Evolutionary conservation across 2,113 vertebrate genomes (phyloP).

Genomic region (Oryzias curvinotus): DNA sequence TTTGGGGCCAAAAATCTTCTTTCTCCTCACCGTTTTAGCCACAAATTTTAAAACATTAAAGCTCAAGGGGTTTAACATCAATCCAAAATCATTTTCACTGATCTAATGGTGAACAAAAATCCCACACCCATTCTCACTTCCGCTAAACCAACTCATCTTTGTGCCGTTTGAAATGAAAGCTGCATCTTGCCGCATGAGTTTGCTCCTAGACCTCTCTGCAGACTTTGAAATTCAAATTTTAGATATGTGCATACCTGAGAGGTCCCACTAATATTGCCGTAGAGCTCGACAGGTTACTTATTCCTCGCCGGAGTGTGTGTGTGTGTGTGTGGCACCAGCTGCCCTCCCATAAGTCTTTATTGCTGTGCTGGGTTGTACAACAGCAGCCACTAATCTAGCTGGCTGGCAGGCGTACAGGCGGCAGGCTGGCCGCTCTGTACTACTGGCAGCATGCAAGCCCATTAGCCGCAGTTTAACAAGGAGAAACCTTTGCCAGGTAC

Average conservation of each 20-base stretch:
- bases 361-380: slow-evolving; percentile 55
- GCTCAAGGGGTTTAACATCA: background rate
- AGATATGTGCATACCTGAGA: background rate
- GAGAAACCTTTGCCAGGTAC: slow-evolving; percentile 50
- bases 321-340: slow-evolving; percentile 46
- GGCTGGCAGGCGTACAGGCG: slow-evolving; percentile 61
- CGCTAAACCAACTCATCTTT: too few relatives aligned
- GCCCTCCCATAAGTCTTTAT: slow-evolving; percentile 62
- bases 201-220: slow-evolving; percentile 4
- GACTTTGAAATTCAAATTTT: slow-evolving; percentile 3
- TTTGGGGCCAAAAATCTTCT: too few relatives aligned
- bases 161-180: background rate
- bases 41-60: too few relatives aligned
- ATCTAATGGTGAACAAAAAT: too few relatives aligned
- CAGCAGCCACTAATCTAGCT: slow-evolving; percentile 65
- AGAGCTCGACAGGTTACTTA: slow-evolving; percentile 47
- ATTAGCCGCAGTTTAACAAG: slow-evolving; percentile 65
- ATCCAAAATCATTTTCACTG: too few relatives aligned
- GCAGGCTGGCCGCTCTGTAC: slow-evolving; percentile 47
- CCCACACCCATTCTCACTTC: too few relatives aligned
- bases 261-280: slow-evolving; percentile 1
- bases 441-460: slow-evolving; percentile 46
- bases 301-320: slow-evolving; percentile 17
- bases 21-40: too few relatives aligned
- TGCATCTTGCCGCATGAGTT: background rate